Evolutionary conservation across 1,140 invertebrate genomes (phyloP).

Genomic region (Neotoxoptera formosana): DNA sequence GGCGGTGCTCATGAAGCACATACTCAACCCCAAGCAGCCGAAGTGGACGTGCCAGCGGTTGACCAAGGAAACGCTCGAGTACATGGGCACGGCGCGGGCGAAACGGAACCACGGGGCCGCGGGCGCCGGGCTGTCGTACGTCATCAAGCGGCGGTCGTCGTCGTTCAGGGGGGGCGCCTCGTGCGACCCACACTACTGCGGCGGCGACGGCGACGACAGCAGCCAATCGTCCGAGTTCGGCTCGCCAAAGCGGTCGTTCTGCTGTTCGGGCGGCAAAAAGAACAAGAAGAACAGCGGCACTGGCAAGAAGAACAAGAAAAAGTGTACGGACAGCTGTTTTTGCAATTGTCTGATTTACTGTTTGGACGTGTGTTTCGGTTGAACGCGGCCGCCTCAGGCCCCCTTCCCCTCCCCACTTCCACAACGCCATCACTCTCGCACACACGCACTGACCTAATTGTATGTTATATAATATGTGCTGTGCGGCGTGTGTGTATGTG

Average conservation of each 20-base stretch:
- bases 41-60: constrained; percentile 52
- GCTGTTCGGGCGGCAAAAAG: constrained; percentile 11
- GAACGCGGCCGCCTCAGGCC: constrained; percentile 1
- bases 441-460: background rate
- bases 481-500: no score
- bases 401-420: background rate
- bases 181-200: background rate
- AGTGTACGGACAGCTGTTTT: constrained; percentile 37
- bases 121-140: constrained; percentile 14
- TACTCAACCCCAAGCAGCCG: constrained; percentile 36
- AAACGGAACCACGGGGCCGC: background rate
- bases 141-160: constrained; percentile 51
- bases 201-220: background rate
- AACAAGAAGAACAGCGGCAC: background rate
- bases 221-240: background rate
- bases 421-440: background rate
- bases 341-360: constrained; percentile 44
- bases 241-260: background rate
- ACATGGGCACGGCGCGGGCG: constrained; percentile 22
- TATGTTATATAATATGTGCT: background rate
- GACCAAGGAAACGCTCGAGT: constrained; percentile 37
- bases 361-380: constrained; percentile 53
- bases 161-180: background rate
- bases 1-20: constrained; percentile 60
- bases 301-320: constrained; percentile 49